Conservation (phyloP, 2,888 invertebrate genomes). For the Rhimphoctona megacephalus region DNA sequence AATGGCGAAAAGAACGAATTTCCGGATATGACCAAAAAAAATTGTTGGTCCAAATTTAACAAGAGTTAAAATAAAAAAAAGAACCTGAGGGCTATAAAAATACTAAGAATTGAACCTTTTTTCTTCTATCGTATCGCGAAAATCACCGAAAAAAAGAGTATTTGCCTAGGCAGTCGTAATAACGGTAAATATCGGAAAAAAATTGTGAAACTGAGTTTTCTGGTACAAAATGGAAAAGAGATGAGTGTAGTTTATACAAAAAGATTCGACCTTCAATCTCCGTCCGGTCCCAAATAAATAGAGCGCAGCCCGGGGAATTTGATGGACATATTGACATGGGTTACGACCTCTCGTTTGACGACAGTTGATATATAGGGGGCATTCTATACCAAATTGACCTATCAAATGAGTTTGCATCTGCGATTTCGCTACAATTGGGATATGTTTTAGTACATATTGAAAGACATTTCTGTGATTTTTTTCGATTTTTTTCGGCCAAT, state of each 20-base stretch:
- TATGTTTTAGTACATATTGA: too few relatives aligned
- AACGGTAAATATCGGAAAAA: slow-evolving; percentile 58
- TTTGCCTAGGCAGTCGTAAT: slow-evolving; percentile 29
- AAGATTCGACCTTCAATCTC: slow-evolving; percentile 39
- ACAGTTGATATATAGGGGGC: slow-evolving; percentile 17
- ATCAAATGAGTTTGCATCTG: too few relatives aligned
- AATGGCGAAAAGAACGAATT: background rate
- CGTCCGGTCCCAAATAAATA: background rate
- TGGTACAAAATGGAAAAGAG: slow-evolving; percentile 7
- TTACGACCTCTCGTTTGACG: slow-evolving; percentile 11
- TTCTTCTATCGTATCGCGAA: background rate
- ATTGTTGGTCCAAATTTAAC: background rate
- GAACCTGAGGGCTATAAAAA: background rate
- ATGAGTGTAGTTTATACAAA: slow-evolving; percentile 30
- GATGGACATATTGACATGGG: background rate
- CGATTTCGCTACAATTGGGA: too few relatives aligned
- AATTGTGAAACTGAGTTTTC: slow-evolving; percentile 28
- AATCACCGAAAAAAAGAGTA: slow-evolving; percentile 33
- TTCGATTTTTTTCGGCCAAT: too few relatives aligned
- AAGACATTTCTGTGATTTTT: too few relatives aligned
- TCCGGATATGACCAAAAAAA: background rate
- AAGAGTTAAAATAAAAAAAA: background rate
- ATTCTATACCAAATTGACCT: too few relatives aligned
- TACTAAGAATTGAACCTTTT: background rate
- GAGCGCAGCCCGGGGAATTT: background rate